phyloP scores from a whole-genome alignment of 2,797 vertebrate species.

The Arctocebus calabarensis region DNA sequence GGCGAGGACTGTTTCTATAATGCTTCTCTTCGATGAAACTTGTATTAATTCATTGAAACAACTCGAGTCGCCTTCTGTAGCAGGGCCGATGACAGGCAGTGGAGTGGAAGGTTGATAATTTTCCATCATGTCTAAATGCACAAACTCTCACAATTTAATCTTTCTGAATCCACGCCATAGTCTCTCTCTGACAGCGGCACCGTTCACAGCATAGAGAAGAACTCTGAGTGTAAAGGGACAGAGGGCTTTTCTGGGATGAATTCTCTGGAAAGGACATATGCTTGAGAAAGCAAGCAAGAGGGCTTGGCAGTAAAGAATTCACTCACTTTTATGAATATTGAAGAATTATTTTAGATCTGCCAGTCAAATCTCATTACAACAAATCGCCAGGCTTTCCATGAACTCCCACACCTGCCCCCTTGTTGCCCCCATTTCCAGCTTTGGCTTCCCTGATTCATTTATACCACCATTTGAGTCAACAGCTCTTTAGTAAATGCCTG shows the following conservation, averaged over 20 bases:
- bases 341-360: background rate
- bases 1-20: background rate
- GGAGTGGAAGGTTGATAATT: background rate
- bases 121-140: background rate
- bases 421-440: background rate
- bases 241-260: background rate
- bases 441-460: background rate
- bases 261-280: background rate
- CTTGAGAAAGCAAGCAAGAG: background rate
- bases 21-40: background rate
- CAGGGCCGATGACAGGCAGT: background rate
- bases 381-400: background rate
- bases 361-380: slow-evolving; percentile 13
- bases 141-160: background rate
- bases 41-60: background rate
- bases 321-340: background rate
- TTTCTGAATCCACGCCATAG: background rate
- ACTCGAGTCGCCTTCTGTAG: background rate
- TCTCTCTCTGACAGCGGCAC: background rate
- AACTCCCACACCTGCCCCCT: background rate
- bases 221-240: background rate
- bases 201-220: background rate
- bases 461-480: background rate
- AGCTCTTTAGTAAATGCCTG: background rate
- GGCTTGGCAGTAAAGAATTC: background rate